phyloP scores from a whole-genome alignment of 2,888 invertebrate genomes.

The Calameuta idolon region DNA sequence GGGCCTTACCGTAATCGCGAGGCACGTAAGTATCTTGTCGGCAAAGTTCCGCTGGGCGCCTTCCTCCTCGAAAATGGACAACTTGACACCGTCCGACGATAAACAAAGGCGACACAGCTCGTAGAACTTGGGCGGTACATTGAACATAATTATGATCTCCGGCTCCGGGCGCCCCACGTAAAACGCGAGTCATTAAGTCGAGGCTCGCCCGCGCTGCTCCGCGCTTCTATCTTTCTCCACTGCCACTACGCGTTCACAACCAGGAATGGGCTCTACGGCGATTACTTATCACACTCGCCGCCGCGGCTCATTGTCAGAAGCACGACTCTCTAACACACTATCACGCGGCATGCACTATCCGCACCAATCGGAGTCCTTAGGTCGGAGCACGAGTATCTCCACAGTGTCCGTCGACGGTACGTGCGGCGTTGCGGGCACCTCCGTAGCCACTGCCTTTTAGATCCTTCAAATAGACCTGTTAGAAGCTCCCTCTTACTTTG shows the following conservation, averaged over 20 bases:
- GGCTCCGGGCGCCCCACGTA: constrained; percentile 52
- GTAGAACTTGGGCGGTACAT: constrained; percentile 92
- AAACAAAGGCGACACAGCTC: constrained; percentile 95
- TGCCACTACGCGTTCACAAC: constrained; percentile 52
- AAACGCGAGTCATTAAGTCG: constrained; percentile 58
- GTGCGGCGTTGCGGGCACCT: constrained; percentile 25
- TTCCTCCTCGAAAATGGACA: constrained; percentile 83
- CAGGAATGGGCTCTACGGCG: constrained; percentile 34
- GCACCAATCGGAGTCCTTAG: background rate
- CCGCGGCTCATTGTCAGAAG: constrained; percentile 63
- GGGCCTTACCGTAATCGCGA: constrained; percentile 61
- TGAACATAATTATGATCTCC: constrained; percentile 82
- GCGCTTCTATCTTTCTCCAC: constrained; percentile 55
- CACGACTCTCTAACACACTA: constrained; percentile 36
- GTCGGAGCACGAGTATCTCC: background rate
- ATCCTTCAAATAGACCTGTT: constrained; percentile 7
- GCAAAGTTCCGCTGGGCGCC: constrained; percentile 77
- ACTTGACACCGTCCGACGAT: constrained; percentile 81
- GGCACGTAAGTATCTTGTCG: constrained; percentile 71
- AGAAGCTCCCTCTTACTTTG: background rate
- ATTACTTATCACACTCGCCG: constrained; percentile 61
- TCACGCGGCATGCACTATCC: constrained; percentile 2
- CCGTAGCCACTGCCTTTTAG: constrained; percentile 22
- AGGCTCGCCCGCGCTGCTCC: constrained; percentile 35
- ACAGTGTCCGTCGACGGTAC: constrained; percentile 14